Evolutionary conservation across 1,140 invertebrate genomes (phyloP).

Genomic region (Lasioglossum baleicum): DNA sequence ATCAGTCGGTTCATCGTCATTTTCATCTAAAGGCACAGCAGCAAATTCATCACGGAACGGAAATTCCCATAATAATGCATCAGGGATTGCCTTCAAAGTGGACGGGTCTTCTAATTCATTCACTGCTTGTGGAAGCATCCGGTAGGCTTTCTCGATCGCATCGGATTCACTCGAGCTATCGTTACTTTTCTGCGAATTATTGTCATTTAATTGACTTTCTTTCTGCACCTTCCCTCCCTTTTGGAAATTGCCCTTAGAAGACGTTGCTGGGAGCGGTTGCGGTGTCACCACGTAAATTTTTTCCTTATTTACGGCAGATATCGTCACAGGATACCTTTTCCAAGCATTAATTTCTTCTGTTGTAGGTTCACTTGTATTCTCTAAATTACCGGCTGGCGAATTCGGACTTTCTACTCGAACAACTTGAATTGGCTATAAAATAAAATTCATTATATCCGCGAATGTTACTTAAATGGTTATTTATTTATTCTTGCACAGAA

Average conservation of each 20-base stretch:
- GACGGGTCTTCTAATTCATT: constrained; percentile 76
- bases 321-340: constrained; percentile 84
- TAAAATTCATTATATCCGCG: background rate
- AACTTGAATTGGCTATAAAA: constrained; percentile 2
- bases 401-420: constrained; percentile 10
- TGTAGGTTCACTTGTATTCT: background rate
- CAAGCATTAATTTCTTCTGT: constrained; percentile 72
- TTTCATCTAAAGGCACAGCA: constrained; percentile 29
- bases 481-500: no score
- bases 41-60: constrained; percentile 77
- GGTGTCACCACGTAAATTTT: constrained; percentile 89
- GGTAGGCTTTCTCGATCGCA: constrained; percentile 74
- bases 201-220: background rate
- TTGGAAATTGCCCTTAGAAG: constrained; percentile 7
- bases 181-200: background rate
- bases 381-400: background rate
- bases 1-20: constrained; percentile 47
- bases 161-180: constrained; percentile 48
- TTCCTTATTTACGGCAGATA: constrained; percentile 86
- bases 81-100: constrained; percentile 70
- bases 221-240: constrained; percentile 4
- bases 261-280: constrained; percentile 74
- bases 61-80: constrained; percentile 71
- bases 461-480: no score
- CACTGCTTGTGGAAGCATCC: constrained; percentile 77